A percentile compares a stretch with the other conserved stretches of the same genome.
These are phyloP conservation scores for Trimorus sp. DNA, from an alignment of 2,888 invertebrate species.

Conservation along the genomic window DNA sequence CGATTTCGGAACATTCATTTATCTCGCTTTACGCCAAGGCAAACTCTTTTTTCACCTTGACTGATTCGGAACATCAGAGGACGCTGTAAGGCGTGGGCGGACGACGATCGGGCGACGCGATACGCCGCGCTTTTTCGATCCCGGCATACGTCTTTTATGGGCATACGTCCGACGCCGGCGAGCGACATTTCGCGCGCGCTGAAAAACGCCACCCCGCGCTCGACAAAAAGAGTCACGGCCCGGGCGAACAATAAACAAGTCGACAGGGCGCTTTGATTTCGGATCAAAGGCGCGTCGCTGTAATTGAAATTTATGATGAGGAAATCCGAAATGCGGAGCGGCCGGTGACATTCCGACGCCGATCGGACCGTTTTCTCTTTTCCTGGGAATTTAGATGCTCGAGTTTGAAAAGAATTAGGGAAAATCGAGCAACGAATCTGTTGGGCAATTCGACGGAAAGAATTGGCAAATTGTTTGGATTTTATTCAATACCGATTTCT, in stretches of 20 bases:
- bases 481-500: too few relatives aligned
- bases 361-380: too few relatives aligned
- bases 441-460: too few relatives aligned
- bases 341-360: too few relatives aligned
- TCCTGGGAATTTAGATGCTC: too few relatives aligned
- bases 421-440: too few relatives aligned
- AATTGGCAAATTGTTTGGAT: too few relatives aligned
- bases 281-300: slow-evolving; percentile 25
- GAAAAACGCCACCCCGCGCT: slow-evolving; percentile 43
- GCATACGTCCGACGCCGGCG: slow-evolving; percentile 51
- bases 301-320: slow-evolving; percentile 50
- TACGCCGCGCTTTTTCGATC: slow-evolving; percentile 53
- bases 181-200: slow-evolving; percentile 46
- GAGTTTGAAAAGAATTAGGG: too few relatives aligned
- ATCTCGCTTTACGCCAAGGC: slow-evolving; percentile 52
- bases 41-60: slow-evolving; percentile 58
- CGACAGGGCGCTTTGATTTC: slow-evolving; percentile 31
- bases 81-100: slow-evolving; percentile 56
- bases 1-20: slow-evolving; percentile 50
- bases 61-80: slow-evolving; percentile 58
- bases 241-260: slow-evolving; percentile 53
- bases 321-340: slow-evolving; percentile 12
- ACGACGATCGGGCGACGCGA: slow-evolving; percentile 56
- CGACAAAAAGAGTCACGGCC: slow-evolving; percentile 53
- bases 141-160: slow-evolving; percentile 62